Evolutionary conservation across 2,888 invertebrate species (phyloP).

Genomic region (Zygaena filipendulae): DNA sequence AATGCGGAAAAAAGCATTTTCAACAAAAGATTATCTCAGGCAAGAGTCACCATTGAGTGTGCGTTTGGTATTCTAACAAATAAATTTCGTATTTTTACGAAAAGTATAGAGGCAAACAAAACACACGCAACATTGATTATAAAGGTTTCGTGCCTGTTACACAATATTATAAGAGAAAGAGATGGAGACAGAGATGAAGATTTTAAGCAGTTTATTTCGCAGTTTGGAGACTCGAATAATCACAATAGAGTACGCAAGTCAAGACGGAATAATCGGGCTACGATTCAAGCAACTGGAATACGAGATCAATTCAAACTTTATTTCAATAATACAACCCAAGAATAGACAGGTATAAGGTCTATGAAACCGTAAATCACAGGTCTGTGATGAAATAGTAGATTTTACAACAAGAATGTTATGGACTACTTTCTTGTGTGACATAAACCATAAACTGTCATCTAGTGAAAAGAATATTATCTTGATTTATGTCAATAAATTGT

Average conservation of each 20-base stretch:
- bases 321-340: no score
- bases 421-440: no score
- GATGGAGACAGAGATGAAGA: no score
- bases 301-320: conserved; percentile 5
- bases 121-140: conserved; percentile 12
- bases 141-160: conserved; percentile 9
- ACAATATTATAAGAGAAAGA: conserved; percentile 12
- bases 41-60: conserved; percentile 13
- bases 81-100: conserved; percentile 12
- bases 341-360: no score
- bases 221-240: conserved; percentile 1
- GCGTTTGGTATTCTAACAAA: conserved; percentile 14
- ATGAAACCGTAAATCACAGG: no score
- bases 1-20: conserved; percentile 12
- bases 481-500: no score
- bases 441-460: no score
- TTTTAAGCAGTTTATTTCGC: conserved; percentile 1
- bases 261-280: conserved; percentile 3
- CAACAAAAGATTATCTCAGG: conserved; percentile 16
- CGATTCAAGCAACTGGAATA: conserved; percentile 6
- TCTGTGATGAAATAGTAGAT: no score
- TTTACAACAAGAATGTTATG: no score
- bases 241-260: not conserved
- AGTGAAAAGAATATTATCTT: no score
- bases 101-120: conserved; percentile 13